A percentile compares a stretch with the other conserved stretches of the same genome.
Evolutionary conservation across 2,797 vertebrate genomes (phyloP).

Genomic region (Tokudaia tokunoshimensis): DNA sequence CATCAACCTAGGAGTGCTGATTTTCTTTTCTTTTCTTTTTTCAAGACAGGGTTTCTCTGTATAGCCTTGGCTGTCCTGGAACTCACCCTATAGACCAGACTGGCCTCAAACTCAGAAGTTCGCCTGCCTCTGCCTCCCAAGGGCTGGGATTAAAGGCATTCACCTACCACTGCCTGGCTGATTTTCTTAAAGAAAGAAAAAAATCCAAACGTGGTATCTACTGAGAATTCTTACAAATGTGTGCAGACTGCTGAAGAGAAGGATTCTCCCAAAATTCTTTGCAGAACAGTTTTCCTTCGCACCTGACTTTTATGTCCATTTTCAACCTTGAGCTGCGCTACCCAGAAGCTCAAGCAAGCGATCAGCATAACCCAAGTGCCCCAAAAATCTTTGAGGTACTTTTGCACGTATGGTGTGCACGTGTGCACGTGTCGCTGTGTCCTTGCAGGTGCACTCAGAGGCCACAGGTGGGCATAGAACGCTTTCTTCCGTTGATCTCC

Average conservation of each 20-base stretch:
- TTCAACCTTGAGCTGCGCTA: not conserved
- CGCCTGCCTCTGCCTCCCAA: too few relatives aligned
- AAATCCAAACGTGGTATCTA: not conserved
- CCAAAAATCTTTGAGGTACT: not conserved
- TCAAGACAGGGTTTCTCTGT: too few relatives aligned
- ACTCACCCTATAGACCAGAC: too few relatives aligned
- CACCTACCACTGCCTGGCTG: too few relatives aligned
- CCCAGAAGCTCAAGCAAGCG: not conserved
- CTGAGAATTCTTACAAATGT: not conserved
- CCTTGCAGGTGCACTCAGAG: not conserved
- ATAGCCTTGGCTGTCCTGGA: too few relatives aligned
- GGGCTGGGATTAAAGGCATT: too few relatives aligned
- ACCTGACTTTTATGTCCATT: not conserved
- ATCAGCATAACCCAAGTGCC: not conserved
- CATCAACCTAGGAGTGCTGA: not conserved
- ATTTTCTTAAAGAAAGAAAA: not conserved
- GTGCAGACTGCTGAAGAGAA: accelerated
- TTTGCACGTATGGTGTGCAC: not conserved
- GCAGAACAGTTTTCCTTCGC: not conserved
- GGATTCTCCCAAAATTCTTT: not conserved
- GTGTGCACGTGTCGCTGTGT: not conserved
- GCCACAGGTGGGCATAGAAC: not conserved
- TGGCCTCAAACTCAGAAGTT: too few relatives aligned
- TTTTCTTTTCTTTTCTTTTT: not conserved
- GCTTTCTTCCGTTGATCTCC: not conserved